Evolutionary conservation across 2,113 vertebrate genomes (phyloP).

Genomic region (Phalacrocorax brasilianus): DNA sequence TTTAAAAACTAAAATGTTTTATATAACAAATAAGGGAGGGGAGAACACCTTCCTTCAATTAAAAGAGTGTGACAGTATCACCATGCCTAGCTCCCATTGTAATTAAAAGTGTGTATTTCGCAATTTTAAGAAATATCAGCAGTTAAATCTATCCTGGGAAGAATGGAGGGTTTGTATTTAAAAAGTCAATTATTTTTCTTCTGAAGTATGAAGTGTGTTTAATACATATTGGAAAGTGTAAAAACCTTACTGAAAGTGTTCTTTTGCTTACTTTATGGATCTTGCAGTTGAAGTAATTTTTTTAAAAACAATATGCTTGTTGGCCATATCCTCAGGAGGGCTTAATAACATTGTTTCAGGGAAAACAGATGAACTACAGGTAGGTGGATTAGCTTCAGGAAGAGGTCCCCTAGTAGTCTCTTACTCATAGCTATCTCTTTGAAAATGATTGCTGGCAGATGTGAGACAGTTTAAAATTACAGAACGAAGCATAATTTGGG

Average conservation of each 20-base stretch:
- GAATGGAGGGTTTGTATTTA: neutral
- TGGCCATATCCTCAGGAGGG: neutral
- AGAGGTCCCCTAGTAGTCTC: neutral
- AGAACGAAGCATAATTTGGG: neutral
- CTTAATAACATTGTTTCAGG: neutral
- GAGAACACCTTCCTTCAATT: neutral
- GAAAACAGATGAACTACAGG: neutral
- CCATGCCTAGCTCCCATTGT: neutral
- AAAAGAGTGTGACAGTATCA: neutral
- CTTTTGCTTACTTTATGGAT: neutral
- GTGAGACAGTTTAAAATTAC: neutral
- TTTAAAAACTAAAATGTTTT: neutral
- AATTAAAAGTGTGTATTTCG: neutral
- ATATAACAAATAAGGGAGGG: neutral
- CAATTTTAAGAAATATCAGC: neutral
- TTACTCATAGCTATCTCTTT: neutral
- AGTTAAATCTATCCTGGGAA: neutral
- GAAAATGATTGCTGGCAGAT: neutral
- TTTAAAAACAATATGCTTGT: neutral
- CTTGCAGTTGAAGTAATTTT: neutral
- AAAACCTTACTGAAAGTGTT: neutral
- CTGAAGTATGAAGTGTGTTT: neutral
- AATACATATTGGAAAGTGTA: neutral
- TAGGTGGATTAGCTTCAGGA: neutral
- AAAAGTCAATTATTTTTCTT: neutral